Evolutionary conservation across 2,888 invertebrate species (phyloP).

Genomic region (Harpalus rubripes): DNA sequence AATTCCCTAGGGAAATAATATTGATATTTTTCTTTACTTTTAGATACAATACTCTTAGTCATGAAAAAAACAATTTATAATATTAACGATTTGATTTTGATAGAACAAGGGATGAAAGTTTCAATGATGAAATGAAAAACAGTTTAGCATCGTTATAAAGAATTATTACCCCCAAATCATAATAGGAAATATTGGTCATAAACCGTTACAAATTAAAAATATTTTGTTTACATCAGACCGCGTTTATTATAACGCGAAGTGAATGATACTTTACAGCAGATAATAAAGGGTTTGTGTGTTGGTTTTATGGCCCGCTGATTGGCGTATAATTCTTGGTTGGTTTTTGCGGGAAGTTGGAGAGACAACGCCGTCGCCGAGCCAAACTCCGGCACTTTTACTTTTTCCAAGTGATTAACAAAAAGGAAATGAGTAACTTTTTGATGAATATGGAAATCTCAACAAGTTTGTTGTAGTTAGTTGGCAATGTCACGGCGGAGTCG

Average conservation of each 20-base stretch:
- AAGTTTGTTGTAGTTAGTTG: slow-evolving; percentile 58
- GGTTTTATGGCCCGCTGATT: slow-evolving; percentile 43
- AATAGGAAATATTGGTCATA: slow-evolving; percentile 8
- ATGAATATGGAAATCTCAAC: slow-evolving; percentile 67
- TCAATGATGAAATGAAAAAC: no score
- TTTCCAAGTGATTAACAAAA: slow-evolving; percentile 66
- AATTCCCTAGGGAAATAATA: no score
- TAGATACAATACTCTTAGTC: no score
- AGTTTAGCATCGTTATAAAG: no score
- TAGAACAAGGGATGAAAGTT: no score
- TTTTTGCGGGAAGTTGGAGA: slow-evolving; percentile 6
- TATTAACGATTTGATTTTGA: no score
- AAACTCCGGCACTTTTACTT: slow-evolving; percentile 60
- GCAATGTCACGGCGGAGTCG: slow-evolving; percentile 57
- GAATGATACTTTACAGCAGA: background rate
- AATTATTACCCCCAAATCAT: slow-evolving; percentile 1
- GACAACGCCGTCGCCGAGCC: background rate
- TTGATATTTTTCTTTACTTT: no score
- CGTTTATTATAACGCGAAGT: background rate
- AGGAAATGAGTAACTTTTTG: slow-evolving; percentile 66
- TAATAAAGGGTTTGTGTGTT: no score
- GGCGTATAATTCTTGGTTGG: slow-evolving; percentile 50
- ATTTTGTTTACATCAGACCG: slow-evolving; percentile 8
- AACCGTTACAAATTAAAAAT: slow-evolving; percentile 37
- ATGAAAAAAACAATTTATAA: no score